Conservation (phyloP, 37 sponge, comb jelly and placozoan genomes). For the Halichondria panicea region DNA sequence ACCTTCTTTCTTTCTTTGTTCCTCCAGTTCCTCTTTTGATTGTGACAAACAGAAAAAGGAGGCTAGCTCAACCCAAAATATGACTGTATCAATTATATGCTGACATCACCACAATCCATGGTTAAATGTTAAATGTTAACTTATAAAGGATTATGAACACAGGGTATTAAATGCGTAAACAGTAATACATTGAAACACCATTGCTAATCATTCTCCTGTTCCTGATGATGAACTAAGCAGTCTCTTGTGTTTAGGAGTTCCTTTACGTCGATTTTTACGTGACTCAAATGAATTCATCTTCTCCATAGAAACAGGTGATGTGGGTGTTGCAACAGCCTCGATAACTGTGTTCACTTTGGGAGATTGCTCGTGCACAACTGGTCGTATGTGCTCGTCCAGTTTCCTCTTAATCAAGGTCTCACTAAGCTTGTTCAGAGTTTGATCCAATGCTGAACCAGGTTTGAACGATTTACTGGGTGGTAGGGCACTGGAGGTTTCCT, state of each 20-base stretch:
- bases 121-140: too few species aligned
- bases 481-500: conserved; percentile 2
- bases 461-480: conserved; percentile 41
- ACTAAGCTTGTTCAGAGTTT: conserved; percentile 41
- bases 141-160: too few species aligned
- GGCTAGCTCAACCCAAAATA: too few species aligned
- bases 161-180: too few species aligned
- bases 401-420: conserved; percentile 37
- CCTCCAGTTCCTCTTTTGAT: too few species aligned
- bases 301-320: background rate
- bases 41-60: too few species aligned
- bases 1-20: too few species aligned
- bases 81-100: too few species aligned
- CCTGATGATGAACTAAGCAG: conserved; percentile 5
- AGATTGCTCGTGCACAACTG: background rate
- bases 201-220: background rate
- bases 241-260: conserved; percentile 28
- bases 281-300: background rate
- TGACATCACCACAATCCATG: too few species aligned
- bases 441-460: conserved; percentile 41
- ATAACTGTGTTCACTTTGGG: background rate
- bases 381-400: conserved; percentile 47
- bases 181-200: too few species aligned
- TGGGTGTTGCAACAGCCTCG: background rate
- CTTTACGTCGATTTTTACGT: conserved; percentile 34